phyloP scores from a whole-genome alignment of 2,888 invertebrate genomes.

The Microctonus brassicae region DNA sequence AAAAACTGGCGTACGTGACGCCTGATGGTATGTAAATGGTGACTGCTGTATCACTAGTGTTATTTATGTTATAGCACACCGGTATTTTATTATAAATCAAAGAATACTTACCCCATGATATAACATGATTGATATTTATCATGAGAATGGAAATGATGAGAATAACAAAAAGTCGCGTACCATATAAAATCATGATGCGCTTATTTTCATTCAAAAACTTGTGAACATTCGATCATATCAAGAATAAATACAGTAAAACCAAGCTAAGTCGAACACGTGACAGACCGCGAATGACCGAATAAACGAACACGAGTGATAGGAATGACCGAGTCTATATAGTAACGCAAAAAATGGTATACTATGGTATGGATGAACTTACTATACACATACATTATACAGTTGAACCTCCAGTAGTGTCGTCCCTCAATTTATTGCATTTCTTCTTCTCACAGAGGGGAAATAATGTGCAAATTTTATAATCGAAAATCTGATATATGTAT shows the following conservation, averaged over 20 bases:
- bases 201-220: conserved; percentile 14
- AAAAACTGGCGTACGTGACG: conserved; percentile 65
- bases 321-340: too few species aligned
- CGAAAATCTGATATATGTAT: too few species aligned
- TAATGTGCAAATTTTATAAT: too few species aligned
- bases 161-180: background rate
- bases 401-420: too few species aligned
- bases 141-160: background rate
- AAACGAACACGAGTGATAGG: background rate
- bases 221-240: background rate
- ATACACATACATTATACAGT: too few species aligned
- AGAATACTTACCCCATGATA: conserved; percentile 62
- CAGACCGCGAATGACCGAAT: background rate
- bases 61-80: background rate
- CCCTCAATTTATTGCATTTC: too few species aligned
- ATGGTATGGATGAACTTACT: too few species aligned
- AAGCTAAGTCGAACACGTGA: background rate
- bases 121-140: conserved; percentile 44
- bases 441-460: too few species aligned
- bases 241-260: conserved; percentile 1
- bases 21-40: conserved; percentile 60
- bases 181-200: background rate
- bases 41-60: conserved; percentile 41
- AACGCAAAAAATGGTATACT: too few species aligned
- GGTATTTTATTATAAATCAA: conserved; percentile 13